Conservation (phyloP, 2,113 vertebrate genomes). For the Hymenochirus boettgeri region DNA sequence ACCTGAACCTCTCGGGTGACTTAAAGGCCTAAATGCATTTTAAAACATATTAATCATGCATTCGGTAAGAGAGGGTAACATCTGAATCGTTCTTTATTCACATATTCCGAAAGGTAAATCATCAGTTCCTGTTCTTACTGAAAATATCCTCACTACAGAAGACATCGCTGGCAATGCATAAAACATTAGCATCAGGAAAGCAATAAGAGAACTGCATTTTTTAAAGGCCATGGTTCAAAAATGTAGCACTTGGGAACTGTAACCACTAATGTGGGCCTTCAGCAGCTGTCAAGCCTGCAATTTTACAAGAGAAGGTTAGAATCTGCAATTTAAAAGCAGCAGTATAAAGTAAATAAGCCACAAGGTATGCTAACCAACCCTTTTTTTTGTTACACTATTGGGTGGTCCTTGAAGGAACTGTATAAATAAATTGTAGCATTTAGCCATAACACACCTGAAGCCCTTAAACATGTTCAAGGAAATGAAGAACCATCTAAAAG, state of each 20-base stretch:
- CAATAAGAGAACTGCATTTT: slow-evolving; percentile 19
- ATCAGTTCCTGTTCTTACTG: slow-evolving; percentile 13
- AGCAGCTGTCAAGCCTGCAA: slow-evolving; percentile 38
- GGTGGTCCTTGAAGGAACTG: slow-evolving; percentile 35
- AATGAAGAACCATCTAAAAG: slow-evolving; percentile 35
- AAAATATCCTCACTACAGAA: slow-evolving; percentile 7
- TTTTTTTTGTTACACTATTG: slow-evolving; percentile 40
- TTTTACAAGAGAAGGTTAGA: slow-evolving; percentile 36
- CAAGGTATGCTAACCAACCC: slow-evolving; percentile 35
- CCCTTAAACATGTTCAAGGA: slow-evolving; percentile 36
- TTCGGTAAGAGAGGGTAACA: slow-evolving; percentile 1
- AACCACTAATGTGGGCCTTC: slow-evolving; percentile 6
- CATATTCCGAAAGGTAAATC: neutral
- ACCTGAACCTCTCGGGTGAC: neutral
- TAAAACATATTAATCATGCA: neutral
- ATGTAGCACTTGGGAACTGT: slow-evolving; percentile 34
- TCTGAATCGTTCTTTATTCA: slow-evolving; percentile 20
- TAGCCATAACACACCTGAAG: slow-evolving; percentile 47
- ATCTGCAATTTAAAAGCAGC: slow-evolving; percentile 37
- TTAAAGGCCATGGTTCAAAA: slow-evolving; percentile 16
- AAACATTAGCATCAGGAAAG: neutral
- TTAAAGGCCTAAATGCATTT: neutral
- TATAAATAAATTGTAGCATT: slow-evolving; percentile 44
- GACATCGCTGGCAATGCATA: slow-evolving; percentile 6
- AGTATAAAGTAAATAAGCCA: slow-evolving; percentile 36